Percentiles rank a stretch among this genome's conserved stretches.
Evolutionary conservation across 30 jellyfish, hydroid and myxozoan genomes (phyloP).

Genomic region (Cassiopea andromeda): DNA sequence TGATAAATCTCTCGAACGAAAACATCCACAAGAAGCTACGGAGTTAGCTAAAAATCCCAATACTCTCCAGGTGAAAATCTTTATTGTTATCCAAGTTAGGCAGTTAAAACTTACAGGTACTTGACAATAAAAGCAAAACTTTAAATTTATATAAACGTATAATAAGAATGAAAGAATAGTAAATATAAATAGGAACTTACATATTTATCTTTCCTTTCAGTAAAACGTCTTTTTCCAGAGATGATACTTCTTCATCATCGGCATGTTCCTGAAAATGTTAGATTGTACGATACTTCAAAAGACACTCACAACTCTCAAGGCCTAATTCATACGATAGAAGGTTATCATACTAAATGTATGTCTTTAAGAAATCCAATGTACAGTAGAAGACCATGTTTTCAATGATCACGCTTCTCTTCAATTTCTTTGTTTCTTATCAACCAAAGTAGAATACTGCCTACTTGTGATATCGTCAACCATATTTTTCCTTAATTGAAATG

Average conservation of each 20-base stretch:
- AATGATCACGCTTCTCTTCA: neutral
- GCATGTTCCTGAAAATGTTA: slow-evolving; percentile 2
- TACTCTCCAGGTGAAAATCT: too few species aligned
- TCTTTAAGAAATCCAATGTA: neutral
- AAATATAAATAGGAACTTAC: neutral
- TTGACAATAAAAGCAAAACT: too few species aligned
- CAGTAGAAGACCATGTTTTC: neutral
- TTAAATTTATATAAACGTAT: too few species aligned
- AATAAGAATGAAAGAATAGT: too few species aligned
- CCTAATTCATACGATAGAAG: too few species aligned
- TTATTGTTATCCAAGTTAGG: too few species aligned
- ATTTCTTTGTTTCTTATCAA: neutral
- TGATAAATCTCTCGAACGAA: too few species aligned
- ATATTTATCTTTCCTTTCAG: slow-evolving; percentile 43
- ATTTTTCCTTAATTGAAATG: neutral
- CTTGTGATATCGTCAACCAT: neutral
- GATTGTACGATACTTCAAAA: neutral
- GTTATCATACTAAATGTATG: too few species aligned
- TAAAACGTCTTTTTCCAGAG: slow-evolving; percentile 24
- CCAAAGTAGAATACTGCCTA: neutral
- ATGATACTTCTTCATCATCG: slow-evolving; percentile 8
- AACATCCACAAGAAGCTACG: too few species aligned
- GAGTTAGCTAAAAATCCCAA: too few species aligned
- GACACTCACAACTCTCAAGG: too few species aligned
- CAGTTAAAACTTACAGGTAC: too few species aligned